Base-by-base conservation (phyloP, 2,888 invertebrate species). In the Platynereis dumerilii region DNA sequence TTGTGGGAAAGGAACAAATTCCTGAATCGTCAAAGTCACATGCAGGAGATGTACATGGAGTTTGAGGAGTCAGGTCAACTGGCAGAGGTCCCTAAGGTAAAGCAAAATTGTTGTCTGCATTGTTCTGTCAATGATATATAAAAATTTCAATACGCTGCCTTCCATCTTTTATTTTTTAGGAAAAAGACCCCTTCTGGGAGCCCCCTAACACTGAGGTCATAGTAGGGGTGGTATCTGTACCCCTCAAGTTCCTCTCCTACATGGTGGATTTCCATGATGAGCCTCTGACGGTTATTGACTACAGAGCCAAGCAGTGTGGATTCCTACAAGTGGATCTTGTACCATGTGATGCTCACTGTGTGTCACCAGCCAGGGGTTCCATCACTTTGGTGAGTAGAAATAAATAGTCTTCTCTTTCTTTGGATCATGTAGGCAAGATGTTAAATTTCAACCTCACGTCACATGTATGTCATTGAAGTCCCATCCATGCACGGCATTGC, bases 101-200 rank as follows among this genome's bases (percentile, higher is more conserved):
- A 34, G 34, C 12, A 34, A 7, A 34, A 7, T 34, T 5, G 34
- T 34, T 34, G n/a, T n/a, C n/a, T 34, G 34, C 12, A 7, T 34
- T 34, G 12, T 34, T 5, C 12, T 34, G 34, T 7, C 12, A 34
- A 5, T 34, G 34, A 34, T 7, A 34, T 7, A 34, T 12, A n/a
- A 34, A 34, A 5, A 7, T 34, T 34, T 34, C 5, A 34, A 34
- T 34, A 5, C 34, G 12, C 5, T 34, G 34, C 34, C 34, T 34
- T 12, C 34, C 34, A 5, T 52, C 20, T 52, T 24, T 53, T 28
- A 17, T n/a, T 48, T 65, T 61, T 10, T 58, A 74, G 74, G 71
- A 72, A 27, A 45, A 71, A 15, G 74, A 74, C 52, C 73, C 74
- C 12, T 74, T 72, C 66, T 73, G 71, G 68, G 74, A 74, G 60